Evolutionary conservation across 2,888 invertebrate genomes (phyloP).

Genomic region (Cerceris ruficornis): DNA sequence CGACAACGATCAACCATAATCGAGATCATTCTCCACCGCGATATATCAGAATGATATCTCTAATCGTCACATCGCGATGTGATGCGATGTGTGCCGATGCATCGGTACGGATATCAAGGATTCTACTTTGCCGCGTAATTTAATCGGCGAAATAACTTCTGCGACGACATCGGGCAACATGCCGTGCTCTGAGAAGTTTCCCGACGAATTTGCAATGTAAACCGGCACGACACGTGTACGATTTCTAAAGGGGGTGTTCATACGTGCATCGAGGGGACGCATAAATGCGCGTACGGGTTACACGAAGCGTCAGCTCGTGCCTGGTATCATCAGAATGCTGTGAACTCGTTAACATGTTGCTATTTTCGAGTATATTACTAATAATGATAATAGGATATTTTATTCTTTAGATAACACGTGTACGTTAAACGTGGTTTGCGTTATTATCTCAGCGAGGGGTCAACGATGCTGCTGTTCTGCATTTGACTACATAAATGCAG

Average conservation of each 20-base stretch:
- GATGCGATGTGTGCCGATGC: background rate
- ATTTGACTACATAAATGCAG: no score
- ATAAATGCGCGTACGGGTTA: conserved; percentile 6
- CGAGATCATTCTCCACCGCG: no score
- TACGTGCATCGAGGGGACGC: conserved; percentile 15
- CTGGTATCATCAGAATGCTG: background rate
- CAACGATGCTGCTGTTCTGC: no score
- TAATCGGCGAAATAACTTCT: conserved; percentile 75
- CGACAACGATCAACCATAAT: no score
- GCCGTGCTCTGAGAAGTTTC: conserved; percentile 66
- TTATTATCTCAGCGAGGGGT: no score
- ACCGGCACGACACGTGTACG: conserved; percentile 71
- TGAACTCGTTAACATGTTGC: background rate
- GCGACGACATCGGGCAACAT: conserved; percentile 54
- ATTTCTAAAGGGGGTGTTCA: conserved; percentile 36
- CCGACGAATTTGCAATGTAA: conserved; percentile 79
- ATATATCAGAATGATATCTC: no score
- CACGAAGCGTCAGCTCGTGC: background rate
- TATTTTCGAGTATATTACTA: background rate
- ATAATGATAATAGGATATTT: background rate
- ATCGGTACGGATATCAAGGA: conserved; percentile 39
- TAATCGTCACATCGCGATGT: no score
- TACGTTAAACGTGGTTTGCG: no score
- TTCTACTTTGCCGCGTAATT: conserved; percentile 70
- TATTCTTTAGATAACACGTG: no score